phyloP scores from a whole-genome alignment of 2,888 invertebrate genomes.

The Chesias legatella region DNA sequence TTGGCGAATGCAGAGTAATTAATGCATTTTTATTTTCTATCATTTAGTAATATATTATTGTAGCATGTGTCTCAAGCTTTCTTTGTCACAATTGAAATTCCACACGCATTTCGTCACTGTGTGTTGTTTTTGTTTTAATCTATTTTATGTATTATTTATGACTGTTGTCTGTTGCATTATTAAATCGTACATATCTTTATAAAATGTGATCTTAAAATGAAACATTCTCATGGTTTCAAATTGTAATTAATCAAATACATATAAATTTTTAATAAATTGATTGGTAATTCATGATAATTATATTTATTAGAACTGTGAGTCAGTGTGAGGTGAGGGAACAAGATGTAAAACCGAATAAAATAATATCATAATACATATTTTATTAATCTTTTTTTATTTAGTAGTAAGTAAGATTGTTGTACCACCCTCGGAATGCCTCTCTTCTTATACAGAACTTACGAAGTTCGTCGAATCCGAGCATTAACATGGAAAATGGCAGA shows the following conservation, averaged over 20 bases:
- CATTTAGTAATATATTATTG: no score
- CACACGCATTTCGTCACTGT: no score
- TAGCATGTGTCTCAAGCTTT: no score
- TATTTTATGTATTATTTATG: no score
- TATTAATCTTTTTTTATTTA: conserved; percentile 35
- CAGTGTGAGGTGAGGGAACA: conserved; percentile 32
- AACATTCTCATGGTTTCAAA: conserved; percentile 22
- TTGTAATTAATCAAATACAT: neutral
- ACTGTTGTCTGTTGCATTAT: neutral
- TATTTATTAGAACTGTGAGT: conserved; percentile 27
- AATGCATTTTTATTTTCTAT: no score
- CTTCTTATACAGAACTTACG: conserved; percentile 84
- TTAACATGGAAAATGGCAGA: conserved; percentile 84
- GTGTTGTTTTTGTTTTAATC: no score
- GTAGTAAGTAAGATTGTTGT: conserved; percentile 59
- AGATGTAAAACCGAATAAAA: conserved; percentile 33
- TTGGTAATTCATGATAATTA: conserved; percentile 1
- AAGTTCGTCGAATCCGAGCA: conserved; percentile 87
- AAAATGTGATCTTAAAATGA: conserved; percentile 21
- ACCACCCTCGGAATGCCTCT: conserved; percentile 58
- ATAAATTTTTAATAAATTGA: conserved; percentile 1
- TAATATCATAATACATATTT: no score
- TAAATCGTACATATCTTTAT: conserved; percentile 17
- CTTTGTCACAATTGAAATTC: no score
- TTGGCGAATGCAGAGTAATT: no score